Percentiles rank a stretch among this genome's conserved stretches.
Evolutionary conservation across 2,888 invertebrate species (phyloP).

Genomic region (Pimpla rufipes): DNA sequence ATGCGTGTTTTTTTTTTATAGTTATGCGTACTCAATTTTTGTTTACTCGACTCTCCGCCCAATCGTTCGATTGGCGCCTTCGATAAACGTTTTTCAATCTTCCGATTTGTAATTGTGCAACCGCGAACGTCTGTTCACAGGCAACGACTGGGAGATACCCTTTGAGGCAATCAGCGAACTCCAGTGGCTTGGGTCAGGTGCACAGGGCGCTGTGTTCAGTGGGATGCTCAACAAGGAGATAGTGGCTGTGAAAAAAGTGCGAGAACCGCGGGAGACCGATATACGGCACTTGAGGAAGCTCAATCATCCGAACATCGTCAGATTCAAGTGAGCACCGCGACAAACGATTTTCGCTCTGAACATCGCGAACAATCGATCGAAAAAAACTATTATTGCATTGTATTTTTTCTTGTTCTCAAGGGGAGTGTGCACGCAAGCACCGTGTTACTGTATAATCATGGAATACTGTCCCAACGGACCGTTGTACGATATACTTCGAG

Average conservation of each 20-base stretch:
- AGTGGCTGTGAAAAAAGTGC: conserved; percentile 98
- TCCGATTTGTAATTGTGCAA: background rate
- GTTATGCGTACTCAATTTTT: too few species aligned
- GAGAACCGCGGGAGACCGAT: conserved; percentile 96
- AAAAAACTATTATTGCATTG: background rate
- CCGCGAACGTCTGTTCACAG: conserved; percentile 71
- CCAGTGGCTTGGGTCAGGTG: conserved; percentile 97
- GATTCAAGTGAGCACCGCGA: conserved; percentile 89
- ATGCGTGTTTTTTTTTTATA: too few species aligned
- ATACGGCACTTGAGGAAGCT: conserved; percentile 96
- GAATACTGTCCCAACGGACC: conserved; percentile 99
- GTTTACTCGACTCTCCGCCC: too few species aligned
- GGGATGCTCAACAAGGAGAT: conserved; percentile 93
- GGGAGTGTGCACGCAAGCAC: conserved; percentile 97
- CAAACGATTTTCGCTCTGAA: background rate
- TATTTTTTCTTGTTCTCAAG: conserved; percentile 85
- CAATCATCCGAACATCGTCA: conserved; percentile 97
- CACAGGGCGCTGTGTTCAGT: conserved; percentile 97
- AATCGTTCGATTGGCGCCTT: background rate
- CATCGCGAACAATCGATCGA: background rate
- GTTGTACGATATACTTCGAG: conserved; percentile 95
- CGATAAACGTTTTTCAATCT: background rate
- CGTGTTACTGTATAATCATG: conserved; percentile 98
- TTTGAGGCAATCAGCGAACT: conserved; percentile 96
- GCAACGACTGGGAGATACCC: conserved; percentile 97